Percentiles rank a stretch among this genome's conserved stretches.
These are phyloP conservation scores for Neuroscelio doddi DNA, from an alignment of 2,888 invertebrate genomes.

Conservation along the genomic window DNA sequence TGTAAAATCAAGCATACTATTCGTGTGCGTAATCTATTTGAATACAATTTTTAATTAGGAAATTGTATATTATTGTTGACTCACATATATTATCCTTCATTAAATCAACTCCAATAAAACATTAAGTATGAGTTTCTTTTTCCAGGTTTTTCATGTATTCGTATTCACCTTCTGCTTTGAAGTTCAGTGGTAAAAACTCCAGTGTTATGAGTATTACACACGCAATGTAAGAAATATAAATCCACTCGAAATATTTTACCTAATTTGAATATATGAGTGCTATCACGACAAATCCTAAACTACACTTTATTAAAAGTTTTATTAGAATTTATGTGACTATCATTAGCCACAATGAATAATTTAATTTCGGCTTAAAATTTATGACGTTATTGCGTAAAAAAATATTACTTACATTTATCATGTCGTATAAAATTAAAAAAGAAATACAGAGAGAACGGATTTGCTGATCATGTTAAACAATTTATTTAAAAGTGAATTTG, in stretches of 20 bases:
- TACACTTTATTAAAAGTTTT: neutral
- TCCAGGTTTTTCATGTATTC: neutral
- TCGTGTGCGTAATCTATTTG: too few species aligned
- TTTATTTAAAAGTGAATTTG: too few species aligned
- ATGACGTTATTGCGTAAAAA: too few species aligned
- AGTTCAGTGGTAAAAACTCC: conserved; percentile 16
- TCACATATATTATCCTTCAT: too few species aligned
- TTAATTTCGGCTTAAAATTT: too few species aligned
- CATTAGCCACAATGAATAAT: neutral
- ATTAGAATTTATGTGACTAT: neutral
- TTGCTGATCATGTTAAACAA: too few species aligned
- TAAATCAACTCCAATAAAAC: neutral
- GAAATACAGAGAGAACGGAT: too few species aligned
- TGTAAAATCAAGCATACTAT: too few species aligned
- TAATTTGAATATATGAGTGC: neutral
- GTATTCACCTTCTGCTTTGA: conserved; percentile 4
- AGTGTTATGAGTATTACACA: conserved; percentile 16
- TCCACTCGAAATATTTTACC: neutral
- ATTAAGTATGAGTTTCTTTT: conserved; percentile 1
- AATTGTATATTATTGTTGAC: too few species aligned
- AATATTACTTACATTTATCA: too few species aligned
- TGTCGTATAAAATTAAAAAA: too few species aligned
- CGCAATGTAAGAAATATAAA: conserved; percentile 14
- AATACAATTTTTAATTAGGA: too few species aligned
- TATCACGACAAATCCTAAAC: neutral